Evolutionary conservation across 1,140 invertebrate species (phyloP), one percentile per base, ranked within the genome.

Genomic region (Bactericera cockerelli): DNA sequence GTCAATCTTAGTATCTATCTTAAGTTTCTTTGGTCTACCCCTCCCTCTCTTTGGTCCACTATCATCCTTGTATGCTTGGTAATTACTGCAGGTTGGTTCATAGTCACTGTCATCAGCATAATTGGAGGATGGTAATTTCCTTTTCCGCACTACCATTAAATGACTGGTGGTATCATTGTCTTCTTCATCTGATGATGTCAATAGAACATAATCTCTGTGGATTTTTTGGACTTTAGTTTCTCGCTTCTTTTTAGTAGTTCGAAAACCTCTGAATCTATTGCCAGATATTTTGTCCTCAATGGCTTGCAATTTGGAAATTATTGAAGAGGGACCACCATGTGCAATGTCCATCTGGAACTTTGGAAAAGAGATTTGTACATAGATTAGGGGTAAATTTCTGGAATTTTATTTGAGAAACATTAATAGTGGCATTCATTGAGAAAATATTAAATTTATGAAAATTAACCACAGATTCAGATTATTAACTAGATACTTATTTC

Each of bases 341-440:
- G 6, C n/a, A 49, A 22, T 4, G 4, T 49, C 42, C 42, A 49
- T 49, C 28, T 31, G 28, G 13, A 31, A 31, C 4, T 31, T 31
- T 31, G 28, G 28, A 31, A 31, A 31, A 31, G n/a, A n/a, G n/a
- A n/a, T n/a, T n/a, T n/a, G n/a, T n/a, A n/a, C n/a, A n/a, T n/a
- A n/a, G n/a, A n/a, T n/a, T n/a, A n/a, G n/a, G n/a, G n/a, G n/a
- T 57, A 70, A 71, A 49, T 74, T 81, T 21, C 69, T 70, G 1
- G 67, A 63, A 13, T n/a, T n/a, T n/a, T n/a, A n/a, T n/a, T n/a
- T n/a, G n/a, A n/a, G n/a, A n/a, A n/a, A n/a, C n/a, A n/a, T n/a
- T n/a, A n/a, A n/a, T n/a, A n/a, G n/a, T n/a, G n/a, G n/a, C n/a
- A n/a, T n/a, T n/a, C n/a, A n/a, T n/a, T n/a, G n/a, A n/a, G n/a